Evolutionary conservation across 2,888 invertebrate genomes (phyloP).

Genomic region (Ectobius pallidus): DNA sequence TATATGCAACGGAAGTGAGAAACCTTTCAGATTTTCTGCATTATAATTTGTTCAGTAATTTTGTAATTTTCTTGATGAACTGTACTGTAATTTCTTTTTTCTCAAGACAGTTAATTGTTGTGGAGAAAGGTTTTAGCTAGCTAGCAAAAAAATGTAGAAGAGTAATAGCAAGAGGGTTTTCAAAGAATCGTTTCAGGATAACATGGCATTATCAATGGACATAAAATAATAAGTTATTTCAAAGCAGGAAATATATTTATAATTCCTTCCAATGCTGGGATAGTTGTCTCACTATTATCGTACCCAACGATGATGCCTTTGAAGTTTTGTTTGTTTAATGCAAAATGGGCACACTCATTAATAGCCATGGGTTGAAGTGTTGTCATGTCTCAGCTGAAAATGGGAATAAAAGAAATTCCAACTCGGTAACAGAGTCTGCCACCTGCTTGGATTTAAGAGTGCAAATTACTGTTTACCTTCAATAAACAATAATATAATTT

Average conservation of each 20-base stretch:
- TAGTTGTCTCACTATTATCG: no score
- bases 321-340: no score
- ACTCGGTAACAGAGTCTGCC: no score
- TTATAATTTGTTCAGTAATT: neutral
- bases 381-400: no score
- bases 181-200: slow-evolving; percentile 9
- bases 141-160: slow-evolving; percentile 3
- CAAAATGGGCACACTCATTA: no score
- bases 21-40: slow-evolving; percentile 1
- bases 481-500: no score
- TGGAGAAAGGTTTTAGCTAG: slow-evolving; percentile 17
- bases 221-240: no score
- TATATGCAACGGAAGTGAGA: neutral
- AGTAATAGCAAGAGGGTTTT: slow-evolving; percentile 1
- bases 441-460: no score
- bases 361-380: no score
- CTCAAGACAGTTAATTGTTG: slow-evolving; percentile 10
- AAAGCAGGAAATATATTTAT: slow-evolving; percentile 3
- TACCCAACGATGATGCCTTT: no score
- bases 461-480: no score
- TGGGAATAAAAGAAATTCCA: no score
- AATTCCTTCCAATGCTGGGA: slow-evolving; percentile 8
- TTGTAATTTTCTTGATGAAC: neutral
- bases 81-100: neutral
- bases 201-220: neutral